phyloP scores from a whole-genome alignment of 1,140 invertebrate species.

The Limonius californicus region DNA sequence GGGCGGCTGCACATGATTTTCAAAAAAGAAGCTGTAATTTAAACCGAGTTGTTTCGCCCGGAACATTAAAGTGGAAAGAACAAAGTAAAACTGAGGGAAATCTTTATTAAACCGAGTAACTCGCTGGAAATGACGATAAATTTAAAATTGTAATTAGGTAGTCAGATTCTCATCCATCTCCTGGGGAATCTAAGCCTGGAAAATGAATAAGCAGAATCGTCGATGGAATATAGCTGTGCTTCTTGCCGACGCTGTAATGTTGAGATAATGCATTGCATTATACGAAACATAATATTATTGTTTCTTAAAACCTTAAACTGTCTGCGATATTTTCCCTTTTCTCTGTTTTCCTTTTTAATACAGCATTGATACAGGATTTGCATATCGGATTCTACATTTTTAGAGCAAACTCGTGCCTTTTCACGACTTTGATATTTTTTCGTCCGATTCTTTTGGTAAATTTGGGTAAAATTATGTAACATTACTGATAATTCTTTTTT shows the following conservation, averaged over 20 bases:
- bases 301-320: constrained; percentile 45
- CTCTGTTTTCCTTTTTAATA: constrained; percentile 30
- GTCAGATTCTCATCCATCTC: constrained; percentile 12
- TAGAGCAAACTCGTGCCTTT: too few relatives aligned
- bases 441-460: too few relatives aligned
- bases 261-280: constrained; percentile 43
- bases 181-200: background rate
- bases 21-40: too few relatives aligned
- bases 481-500: too few relatives aligned
- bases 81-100: background rate
- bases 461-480: too few relatives aligned
- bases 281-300: constrained; percentile 46
- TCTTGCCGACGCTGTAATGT: constrained; percentile 30
- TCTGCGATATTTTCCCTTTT: constrained; percentile 28
- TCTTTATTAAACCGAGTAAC: constrained; percentile 12
- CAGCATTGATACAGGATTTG: constrained; percentile 4
- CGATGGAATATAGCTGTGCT: constrained; percentile 10
- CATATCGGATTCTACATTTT: too few relatives aligned
- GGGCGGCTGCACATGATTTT: too few relatives aligned
- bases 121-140: constrained; percentile 5
- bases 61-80: constrained; percentile 1
- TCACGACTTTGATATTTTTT: too few relatives aligned
- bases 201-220: constrained; percentile 8
- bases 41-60: background rate
- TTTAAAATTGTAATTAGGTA: constrained; percentile 25